phyloP scores from a whole-genome alignment of 1,140 invertebrate genomes.

The Pseudomyrmex flavicornis region DNA sequence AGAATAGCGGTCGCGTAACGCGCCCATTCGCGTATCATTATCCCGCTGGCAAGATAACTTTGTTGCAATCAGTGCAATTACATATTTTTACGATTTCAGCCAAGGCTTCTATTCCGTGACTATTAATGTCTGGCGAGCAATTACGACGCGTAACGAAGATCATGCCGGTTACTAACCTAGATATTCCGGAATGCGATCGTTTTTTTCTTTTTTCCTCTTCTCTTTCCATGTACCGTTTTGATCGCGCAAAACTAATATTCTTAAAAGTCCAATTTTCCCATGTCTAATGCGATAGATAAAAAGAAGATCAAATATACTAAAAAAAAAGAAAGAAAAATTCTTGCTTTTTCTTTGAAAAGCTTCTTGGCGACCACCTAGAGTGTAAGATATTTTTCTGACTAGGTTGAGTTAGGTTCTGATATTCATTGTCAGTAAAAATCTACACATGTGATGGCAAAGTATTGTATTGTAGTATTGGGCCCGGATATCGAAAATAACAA shows the following conservation, averaged over 20 bases:
- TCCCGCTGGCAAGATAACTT: slow-evolving; percentile 81
- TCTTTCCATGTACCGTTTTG: slow-evolving; percentile 21
- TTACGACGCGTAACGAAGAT: slow-evolving; percentile 51
- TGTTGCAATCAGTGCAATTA: slow-evolving; percentile 84
- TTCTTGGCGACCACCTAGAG: too few species aligned
- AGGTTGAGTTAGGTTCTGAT: too few species aligned
- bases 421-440: too few species aligned
- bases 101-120: slow-evolving; percentile 82
- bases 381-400: too few species aligned
- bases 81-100: slow-evolving; percentile 83
- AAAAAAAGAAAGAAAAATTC: too few species aligned
- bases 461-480: too few species aligned
- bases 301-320: too few species aligned
- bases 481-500: too few species aligned
- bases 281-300: too few species aligned
- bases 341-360: too few species aligned
- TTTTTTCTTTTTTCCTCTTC: slow-evolving; percentile 48
- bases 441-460: too few species aligned
- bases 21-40: slow-evolving; percentile 83
- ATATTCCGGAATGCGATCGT: slow-evolving; percentile 61
- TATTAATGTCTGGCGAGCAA: slow-evolving; percentile 78
- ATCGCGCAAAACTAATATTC: slow-evolving; percentile 25
- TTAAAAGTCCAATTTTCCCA: too few species aligned
- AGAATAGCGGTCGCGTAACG: slow-evolving; percentile 74
- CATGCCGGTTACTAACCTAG: slow-evolving; percentile 66